Conservation (phyloP, 1,140 invertebrate species). For the Saccostrea glomerata region DNA sequence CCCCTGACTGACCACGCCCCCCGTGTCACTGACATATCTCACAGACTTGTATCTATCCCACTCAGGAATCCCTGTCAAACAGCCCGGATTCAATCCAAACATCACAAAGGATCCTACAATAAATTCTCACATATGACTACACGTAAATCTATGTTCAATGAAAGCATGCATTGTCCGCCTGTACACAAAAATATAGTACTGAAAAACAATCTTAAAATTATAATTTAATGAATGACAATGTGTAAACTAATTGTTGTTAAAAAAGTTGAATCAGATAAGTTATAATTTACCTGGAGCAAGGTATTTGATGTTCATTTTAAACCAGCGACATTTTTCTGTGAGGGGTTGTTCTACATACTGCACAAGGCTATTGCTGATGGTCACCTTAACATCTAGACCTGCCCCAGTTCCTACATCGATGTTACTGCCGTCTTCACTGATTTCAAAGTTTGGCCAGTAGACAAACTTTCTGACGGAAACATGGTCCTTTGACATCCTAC, state of each 20-base stretch:
- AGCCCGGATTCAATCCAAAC: conserved; percentile 41
- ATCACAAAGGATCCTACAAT: conserved; percentile 40
- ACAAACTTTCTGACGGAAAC: conserved; percentile 5
- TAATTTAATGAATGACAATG: no score
- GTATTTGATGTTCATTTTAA: conserved; percentile 38
- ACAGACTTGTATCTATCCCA: conserved; percentile 32
- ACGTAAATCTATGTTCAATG: no score
- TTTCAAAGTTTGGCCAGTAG: conserved; percentile 44
- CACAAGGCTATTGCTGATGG: conserved; percentile 27
- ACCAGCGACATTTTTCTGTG: conserved; percentile 45
- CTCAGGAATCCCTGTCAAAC: conserved; percentile 27
- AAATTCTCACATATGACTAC: background rate
- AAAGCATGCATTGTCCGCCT: no score
- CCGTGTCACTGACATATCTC: conserved; percentile 39
- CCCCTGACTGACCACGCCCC: conserved; percentile 38
- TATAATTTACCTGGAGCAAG: conserved; percentile 1
- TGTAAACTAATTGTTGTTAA: no score
- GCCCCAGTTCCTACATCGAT: conserved; percentile 28
- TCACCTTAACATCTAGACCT: conserved; percentile 35
- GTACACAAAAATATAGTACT: no score
- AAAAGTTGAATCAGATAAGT: no score
- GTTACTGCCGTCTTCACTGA: conserved; percentile 13
- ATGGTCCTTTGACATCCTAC: conserved; percentile 6
- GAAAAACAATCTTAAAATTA: no score
- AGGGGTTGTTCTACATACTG: conserved; percentile 37